Percentiles rank a stretch among this genome's conserved stretches.
Evolutionary conservation across 2,797 vertebrate genomes (phyloP).

Genomic region (Thamnophis elegans): DNA sequence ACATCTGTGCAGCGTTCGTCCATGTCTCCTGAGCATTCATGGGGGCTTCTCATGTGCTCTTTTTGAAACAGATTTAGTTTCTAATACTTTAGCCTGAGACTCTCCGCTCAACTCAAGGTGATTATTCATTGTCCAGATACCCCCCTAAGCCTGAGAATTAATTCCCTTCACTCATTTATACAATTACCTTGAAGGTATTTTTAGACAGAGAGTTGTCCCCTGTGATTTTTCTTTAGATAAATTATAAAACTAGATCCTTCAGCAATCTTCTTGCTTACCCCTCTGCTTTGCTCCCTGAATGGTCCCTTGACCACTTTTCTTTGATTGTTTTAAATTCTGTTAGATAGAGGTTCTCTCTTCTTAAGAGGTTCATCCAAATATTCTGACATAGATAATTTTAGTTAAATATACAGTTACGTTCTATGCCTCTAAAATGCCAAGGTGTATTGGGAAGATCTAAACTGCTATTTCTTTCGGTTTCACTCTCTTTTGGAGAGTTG

Average conservation of each 20-base stretch:
- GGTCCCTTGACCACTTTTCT: not conserved
- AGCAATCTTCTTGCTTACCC: constrained; percentile 38
- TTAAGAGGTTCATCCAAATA: fast-evolving
- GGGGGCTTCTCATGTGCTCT: not conserved
- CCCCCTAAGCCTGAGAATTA: constrained; percentile 54
- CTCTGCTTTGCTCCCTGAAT: constrained; percentile 29
- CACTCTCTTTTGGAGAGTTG: not conserved
- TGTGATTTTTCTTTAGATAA: constrained; percentile 50
- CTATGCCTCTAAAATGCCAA: not conserved
- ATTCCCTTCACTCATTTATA: constrained; percentile 64
- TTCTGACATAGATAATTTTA: not conserved
- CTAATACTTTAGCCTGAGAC: constrained; percentile 34
- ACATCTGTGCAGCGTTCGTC: not conserved
- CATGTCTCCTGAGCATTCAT: not conserved
- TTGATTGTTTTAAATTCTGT: constrained; percentile 23
- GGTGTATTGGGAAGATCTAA: not conserved
- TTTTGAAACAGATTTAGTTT: not conserved
- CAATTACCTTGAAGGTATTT: constrained; percentile 65
- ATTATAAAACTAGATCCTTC: constrained; percentile 49
- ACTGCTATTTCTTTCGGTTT: constrained; percentile 3
- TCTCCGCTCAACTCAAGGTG: constrained; percentile 41
- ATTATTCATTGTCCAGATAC: constrained; percentile 45
- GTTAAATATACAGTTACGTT: fast-evolving
- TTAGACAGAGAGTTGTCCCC: constrained; percentile 54
- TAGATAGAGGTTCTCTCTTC: not conserved